These are phyloP conservation scores for Epirrita christyi DNA, from an alignment of 2,888 invertebrate species.

Conservation along the genomic window DNA sequence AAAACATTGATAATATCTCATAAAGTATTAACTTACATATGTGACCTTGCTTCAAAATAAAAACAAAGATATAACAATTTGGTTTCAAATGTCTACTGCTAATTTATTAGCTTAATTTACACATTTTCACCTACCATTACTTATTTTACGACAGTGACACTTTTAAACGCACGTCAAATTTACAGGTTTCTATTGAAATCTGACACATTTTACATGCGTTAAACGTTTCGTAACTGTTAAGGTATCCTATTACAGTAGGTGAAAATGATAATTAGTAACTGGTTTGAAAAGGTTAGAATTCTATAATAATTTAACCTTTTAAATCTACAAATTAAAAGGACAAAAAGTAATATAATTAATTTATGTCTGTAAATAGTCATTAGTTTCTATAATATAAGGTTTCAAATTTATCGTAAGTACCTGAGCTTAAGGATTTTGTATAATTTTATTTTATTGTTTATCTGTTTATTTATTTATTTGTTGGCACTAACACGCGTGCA, in stretches of 20 bases:
- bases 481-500: constrained; percentile 52
- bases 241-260: too few relatives aligned
- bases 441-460: constrained; percentile 39
- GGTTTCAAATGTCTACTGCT: constrained; percentile 7
- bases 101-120: neutral
- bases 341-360: constrained; percentile 17
- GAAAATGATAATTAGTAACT: constrained; percentile 2
- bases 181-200: too few relatives aligned
- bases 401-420: constrained; percentile 59
- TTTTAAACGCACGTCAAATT: too few relatives aligned
- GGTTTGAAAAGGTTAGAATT: constrained; percentile 1
- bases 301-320: neutral
- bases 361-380: constrained; percentile 34
- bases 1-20: too few relatives aligned
- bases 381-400: constrained; percentile 38
- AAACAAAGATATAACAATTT: neutral
- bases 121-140: too few relatives aligned
- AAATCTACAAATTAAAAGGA: constrained; percentile 7
- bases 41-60: neutral
- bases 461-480: constrained; percentile 35
- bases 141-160: too few relatives aligned
- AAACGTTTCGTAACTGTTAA: too few relatives aligned
- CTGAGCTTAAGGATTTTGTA: constrained; percentile 52
- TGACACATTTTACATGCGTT: too few relatives aligned
- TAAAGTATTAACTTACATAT: too few relatives aligned